These are phyloP conservation scores for Gasterosteus aculeatus DNA, from an alignment of 2,113 vertebrate species.

Conservation along the genomic window DNA sequence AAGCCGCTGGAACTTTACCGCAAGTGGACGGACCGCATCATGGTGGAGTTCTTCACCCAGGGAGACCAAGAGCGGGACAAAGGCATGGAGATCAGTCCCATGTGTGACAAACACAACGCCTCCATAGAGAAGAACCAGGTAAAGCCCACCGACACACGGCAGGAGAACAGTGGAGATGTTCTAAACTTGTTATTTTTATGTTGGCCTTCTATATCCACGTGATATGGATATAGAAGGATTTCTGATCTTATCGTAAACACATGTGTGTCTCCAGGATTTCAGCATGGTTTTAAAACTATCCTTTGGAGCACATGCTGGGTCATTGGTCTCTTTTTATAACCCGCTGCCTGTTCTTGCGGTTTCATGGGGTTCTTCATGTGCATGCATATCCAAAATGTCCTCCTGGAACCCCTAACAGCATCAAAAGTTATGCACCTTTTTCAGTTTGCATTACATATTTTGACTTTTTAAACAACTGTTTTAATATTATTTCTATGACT, in stretches of 20 bases:
- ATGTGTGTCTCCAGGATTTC: background rate
- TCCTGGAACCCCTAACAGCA: background rate
- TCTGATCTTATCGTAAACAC: background rate
- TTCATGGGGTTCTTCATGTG: background rate
- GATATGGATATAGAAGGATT: no score
- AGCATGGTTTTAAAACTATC: background rate
- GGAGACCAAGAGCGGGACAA: constrained; percentile 89
- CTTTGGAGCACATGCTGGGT: background rate
- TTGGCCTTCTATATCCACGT: no score
- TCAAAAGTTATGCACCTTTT: background rate
- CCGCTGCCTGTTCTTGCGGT: background rate
- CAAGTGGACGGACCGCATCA: constrained; percentile 91
- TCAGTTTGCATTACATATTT: background rate
- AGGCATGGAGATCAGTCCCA: constrained; percentile 94
- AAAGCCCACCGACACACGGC: background rate
- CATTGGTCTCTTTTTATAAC: background rate
- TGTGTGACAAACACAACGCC: constrained; percentile 93
- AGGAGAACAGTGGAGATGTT: background rate
- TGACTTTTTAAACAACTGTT: no score
- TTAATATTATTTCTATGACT: background rate
- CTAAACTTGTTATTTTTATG: background rate
- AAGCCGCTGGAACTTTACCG: constrained; percentile 91
- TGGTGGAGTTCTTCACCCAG: constrained; percentile 90
- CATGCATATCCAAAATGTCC: background rate
- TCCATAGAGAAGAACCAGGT: constrained; percentile 94